These are phyloP conservation scores for Nephila pilipes DNA, from an alignment of 1,140 invertebrate genomes.

Conservation along the genomic window DNA sequence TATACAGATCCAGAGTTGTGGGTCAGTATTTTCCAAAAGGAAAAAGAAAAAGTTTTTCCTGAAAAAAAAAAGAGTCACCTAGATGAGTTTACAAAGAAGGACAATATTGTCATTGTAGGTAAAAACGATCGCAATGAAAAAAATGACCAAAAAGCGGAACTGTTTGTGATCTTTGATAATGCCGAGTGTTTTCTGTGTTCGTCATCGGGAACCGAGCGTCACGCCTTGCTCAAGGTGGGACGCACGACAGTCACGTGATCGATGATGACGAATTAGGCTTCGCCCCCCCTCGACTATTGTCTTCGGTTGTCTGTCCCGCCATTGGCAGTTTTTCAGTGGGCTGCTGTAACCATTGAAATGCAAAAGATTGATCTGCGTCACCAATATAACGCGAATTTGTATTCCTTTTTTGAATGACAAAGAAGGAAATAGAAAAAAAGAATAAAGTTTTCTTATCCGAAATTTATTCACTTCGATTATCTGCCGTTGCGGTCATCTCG, in stretches of 20 bases:
- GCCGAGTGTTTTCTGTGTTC: conserved; percentile 66
- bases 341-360: conserved; percentile 70
- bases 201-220: conserved; percentile 50
- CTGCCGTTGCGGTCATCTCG: conserved; percentile 61
- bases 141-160: conserved; percentile 53
- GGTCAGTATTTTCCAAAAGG: conserved; percentile 67
- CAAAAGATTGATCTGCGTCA: conserved; percentile 68
- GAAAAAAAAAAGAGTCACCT: background rate
- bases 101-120: conserved; percentile 9
- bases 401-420: conserved; percentile 8
- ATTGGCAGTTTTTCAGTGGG: background rate
- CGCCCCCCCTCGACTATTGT: conserved; percentile 46
- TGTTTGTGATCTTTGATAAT: conserved; percentile 75
- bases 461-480: conserved; percentile 72
- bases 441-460: background rate
- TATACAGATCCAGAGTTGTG: conserved; percentile 56
- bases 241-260: conserved; percentile 70
- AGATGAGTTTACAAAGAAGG: background rate
- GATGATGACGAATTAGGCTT: conserved; percentile 74
- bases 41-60: background rate
- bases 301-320: conserved; percentile 30
- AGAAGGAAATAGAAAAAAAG: background rate
- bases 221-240: conserved; percentile 72
- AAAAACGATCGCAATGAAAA: background rate
- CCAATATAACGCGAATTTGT: conserved; percentile 74